Conservation (phyloP, 1,140 invertebrate species). For the Neodiprion virginianus region DNA sequence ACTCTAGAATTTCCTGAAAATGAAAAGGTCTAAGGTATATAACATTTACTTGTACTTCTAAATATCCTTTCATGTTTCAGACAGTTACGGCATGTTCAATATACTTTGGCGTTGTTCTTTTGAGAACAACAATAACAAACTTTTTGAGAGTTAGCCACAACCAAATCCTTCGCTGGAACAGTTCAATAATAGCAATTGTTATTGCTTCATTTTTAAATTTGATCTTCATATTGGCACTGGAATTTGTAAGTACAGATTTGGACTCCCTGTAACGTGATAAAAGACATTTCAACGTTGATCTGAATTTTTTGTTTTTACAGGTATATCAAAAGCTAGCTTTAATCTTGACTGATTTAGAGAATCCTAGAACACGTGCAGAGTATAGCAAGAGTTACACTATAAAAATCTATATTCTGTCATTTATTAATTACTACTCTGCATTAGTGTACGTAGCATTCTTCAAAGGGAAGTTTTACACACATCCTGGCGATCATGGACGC, state of each 20-base stretch:
- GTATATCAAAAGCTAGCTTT: conserved; percentile 67
- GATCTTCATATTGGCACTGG: background rate
- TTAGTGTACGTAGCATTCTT: conserved; percentile 77
- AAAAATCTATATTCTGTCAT: conserved; percentile 76
- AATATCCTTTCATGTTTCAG: background rate
- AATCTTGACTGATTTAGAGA: conserved; percentile 70
- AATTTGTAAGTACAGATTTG: background rate
- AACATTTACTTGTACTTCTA: background rate
- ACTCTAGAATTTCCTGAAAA: background rate
- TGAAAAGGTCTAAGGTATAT: background rate
- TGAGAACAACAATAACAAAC: background rate
- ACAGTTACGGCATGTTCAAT: background rate
- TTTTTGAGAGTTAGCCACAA: conserved; percentile 2
- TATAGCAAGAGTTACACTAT: conserved; percentile 74
- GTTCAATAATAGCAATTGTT: conserved; percentile 1
- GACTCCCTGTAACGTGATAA: background rate
- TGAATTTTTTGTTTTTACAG: conserved; percentile 32
- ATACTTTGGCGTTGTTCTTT: conserved; percentile 1
- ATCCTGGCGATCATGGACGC: conserved; percentile 54
- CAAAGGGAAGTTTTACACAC: conserved; percentile 65
- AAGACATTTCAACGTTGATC: background rate
- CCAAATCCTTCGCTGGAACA: conserved; percentile 2
- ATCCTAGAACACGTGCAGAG: conserved; percentile 73
- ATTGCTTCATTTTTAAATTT: background rate
- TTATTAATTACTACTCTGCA: conserved; percentile 76